Conservation (phyloP, 2,888 invertebrate genomes). For the Muscina levida region DNA sequence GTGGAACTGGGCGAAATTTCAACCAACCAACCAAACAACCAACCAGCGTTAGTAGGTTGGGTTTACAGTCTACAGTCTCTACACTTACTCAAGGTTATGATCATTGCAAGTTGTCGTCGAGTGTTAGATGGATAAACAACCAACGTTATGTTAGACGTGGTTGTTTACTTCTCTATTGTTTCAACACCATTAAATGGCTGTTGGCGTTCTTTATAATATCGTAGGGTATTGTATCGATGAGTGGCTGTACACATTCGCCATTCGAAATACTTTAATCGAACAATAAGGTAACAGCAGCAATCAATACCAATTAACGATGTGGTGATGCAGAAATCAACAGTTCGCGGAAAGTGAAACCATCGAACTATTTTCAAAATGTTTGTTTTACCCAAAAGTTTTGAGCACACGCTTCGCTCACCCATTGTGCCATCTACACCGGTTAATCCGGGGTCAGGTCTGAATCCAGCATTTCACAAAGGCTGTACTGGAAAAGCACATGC, state of each 20-base stretch:
- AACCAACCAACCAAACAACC: constrained; percentile 34
- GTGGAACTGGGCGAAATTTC: constrained; percentile 36
- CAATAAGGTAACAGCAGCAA: background rate
- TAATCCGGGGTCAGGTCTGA: constrained; percentile 73
- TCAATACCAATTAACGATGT: background rate
- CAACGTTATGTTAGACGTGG: constrained; percentile 30
- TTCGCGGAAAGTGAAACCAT: constrained; percentile 35
- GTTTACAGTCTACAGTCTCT: constrained; percentile 32
- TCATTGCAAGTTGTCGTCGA: constrained; percentile 63
- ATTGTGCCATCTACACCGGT: constrained; percentile 75
- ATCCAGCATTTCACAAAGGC: constrained; percentile 83
- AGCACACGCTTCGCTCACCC: constrained; percentile 76
- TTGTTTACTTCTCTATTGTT: constrained; percentile 17
- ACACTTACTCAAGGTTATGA: constrained; percentile 65
- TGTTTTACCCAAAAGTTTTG: constrained; percentile 78
- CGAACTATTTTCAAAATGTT: constrained; percentile 73
- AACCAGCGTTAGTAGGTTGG: constrained; percentile 47
- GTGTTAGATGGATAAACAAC: background rate
- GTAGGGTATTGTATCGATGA: background rate
- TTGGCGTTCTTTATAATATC: constrained; percentile 13
- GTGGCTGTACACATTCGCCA: too few relatives aligned
- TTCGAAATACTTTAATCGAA: too few relatives aligned
- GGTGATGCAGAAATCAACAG: constrained; percentile 26
- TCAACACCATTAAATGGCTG: constrained; percentile 19
- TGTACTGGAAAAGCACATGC: constrained; percentile 90